Conservation (phyloP, 2,797 vertebrate genomes). For the Helostoma temminkii region DNA sequence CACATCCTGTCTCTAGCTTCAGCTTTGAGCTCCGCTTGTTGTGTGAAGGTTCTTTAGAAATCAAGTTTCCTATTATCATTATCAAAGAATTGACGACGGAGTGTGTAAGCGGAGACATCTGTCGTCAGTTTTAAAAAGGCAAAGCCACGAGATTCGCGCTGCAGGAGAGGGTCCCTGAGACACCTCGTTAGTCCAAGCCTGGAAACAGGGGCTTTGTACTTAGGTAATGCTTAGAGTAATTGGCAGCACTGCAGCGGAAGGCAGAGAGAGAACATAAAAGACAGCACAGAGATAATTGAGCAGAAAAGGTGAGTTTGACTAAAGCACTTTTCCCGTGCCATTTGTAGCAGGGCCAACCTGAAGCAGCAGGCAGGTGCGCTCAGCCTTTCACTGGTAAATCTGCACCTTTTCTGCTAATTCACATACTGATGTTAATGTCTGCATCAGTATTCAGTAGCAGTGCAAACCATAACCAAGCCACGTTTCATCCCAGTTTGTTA, state of each 20-base stretch:
- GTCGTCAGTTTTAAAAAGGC: constrained; percentile 21
- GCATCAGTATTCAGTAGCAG: constrained; percentile 41
- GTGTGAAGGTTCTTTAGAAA: constrained; percentile 3
- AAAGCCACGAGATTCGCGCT: constrained; percentile 17
- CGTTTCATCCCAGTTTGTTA: constrained; percentile 16
- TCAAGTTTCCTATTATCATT: constrained; percentile 5
- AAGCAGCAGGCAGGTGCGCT: constrained; percentile 17
- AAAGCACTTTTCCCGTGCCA: constrained; percentile 10
- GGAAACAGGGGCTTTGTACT: constrained; percentile 43
- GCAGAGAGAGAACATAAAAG: constrained; percentile 39
- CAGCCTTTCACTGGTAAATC: constrained; percentile 10
- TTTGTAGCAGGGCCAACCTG: constrained; percentile 1
- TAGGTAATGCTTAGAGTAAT: constrained; percentile 54
- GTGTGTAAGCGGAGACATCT: constrained; percentile 1
- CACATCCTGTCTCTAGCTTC: no score
- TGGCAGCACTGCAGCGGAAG: constrained; percentile 47
- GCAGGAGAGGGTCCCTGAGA: constrained; percentile 44
- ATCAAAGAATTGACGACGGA: constrained; percentile 8
- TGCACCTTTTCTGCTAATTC: constrained; percentile 13
- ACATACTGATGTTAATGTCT: constrained; percentile 14
- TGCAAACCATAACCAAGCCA: not conserved
- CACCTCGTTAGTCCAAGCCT: constrained; percentile 56
- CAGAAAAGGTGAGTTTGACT: constrained; percentile 46
- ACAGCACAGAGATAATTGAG: constrained; percentile 53
- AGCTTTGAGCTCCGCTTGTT: not conserved